A percentile compares a stretch with the other conserved stretches of the same genome.
Conservation (phyloP, 2,888 invertebrate genomes). For the Leistus spinibarbis region DNA sequence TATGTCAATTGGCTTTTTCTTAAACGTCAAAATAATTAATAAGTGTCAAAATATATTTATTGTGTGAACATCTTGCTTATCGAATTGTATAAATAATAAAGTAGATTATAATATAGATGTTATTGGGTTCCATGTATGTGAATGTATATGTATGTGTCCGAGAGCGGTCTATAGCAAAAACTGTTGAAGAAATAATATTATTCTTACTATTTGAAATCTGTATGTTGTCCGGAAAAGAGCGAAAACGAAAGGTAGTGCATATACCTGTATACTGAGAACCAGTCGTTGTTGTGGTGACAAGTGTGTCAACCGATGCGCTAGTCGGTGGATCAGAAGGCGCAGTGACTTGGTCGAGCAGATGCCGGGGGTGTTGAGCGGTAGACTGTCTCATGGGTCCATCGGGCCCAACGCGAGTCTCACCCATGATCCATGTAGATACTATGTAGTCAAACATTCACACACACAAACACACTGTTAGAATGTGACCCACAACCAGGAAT, state of each 20-base stretch:
- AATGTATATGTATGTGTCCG: too few species aligned
- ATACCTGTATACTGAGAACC: conserved; percentile 55
- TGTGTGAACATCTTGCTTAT: too few species aligned
- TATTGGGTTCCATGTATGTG: too few species aligned
- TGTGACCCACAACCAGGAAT: background rate
- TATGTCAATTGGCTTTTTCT: too few species aligned
- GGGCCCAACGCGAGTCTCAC: conserved; percentile 48
- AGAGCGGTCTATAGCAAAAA: too few species aligned
- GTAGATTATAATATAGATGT: too few species aligned
- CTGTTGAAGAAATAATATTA: too few species aligned
- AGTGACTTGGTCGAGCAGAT: conserved; percentile 47
- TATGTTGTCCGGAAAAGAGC: background rate
- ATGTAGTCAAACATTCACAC: conserved; percentile 8
- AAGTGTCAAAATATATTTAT: too few species aligned
- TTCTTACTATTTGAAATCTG: too few species aligned
- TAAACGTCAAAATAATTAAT: too few species aligned
- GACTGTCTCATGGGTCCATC: conserved; percentile 54
- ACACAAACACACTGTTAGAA: conserved; percentile 1
- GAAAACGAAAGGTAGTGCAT: background rate
- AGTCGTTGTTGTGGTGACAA: conserved; percentile 51
- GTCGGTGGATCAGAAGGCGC: conserved; percentile 47
- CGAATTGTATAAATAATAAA: too few species aligned
- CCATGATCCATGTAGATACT: conserved; percentile 50
- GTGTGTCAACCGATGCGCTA: conserved; percentile 53
- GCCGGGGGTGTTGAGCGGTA: conserved; percentile 48